Evolutionary conservation across 1,140 invertebrate species (phyloP).

Genomic region (Ips nitidus): DNA sequence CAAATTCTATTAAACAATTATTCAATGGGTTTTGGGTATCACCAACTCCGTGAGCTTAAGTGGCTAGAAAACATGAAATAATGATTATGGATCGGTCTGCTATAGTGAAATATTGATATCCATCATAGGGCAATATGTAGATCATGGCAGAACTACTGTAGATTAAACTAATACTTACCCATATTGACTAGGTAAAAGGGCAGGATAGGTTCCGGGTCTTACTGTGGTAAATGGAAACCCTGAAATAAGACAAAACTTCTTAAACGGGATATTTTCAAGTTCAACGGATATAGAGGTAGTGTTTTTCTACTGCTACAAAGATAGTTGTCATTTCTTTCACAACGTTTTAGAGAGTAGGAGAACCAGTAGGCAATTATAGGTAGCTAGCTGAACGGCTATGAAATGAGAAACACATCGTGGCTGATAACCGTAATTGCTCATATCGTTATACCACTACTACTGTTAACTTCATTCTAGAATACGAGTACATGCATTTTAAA

Average conservation of each 20-base stretch:
- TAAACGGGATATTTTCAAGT: no score
- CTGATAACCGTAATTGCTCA: no score
- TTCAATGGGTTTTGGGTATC: slow-evolving; percentile 49
- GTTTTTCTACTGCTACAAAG: no score
- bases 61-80: slow-evolving; percentile 52
- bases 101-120: slow-evolving; percentile 38
- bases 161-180: slow-evolving; percentile 63
- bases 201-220: slow-evolving; percentile 65
- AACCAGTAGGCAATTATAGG: no score
- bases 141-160: background rate
- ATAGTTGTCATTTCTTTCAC: no score
- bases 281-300: no score
- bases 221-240: slow-evolving; percentile 67
- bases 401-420: no score
- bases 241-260: slow-evolving; percentile 42
- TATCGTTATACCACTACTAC: no score
- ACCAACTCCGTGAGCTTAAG: slow-evolving; percentile 48
- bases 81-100: slow-evolving; percentile 44
- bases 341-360: no score
- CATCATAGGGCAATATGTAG: background rate
- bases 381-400: no score
- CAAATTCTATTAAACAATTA: slow-evolving; percentile 49
- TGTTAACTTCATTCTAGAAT: no score
- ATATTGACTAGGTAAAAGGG: slow-evolving; percentile 70
- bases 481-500: no score